These are phyloP conservation scores for Pyrocephalus nanus DNA, from an alignment of 2,797 vertebrate genomes.

Conservation along the genomic window DNA sequence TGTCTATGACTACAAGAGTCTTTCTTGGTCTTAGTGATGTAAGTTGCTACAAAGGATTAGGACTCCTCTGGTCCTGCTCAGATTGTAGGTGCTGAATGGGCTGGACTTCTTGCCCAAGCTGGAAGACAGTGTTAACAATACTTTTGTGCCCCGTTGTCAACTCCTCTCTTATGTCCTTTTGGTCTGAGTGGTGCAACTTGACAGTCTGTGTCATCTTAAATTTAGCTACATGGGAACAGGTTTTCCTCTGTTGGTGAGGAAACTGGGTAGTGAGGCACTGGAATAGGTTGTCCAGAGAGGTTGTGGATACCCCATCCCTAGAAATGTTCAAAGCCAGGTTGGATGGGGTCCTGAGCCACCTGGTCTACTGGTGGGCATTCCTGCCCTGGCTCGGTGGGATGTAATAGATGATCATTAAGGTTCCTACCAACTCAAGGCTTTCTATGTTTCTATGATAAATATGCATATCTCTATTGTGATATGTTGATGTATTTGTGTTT, in stretches of 20 bases:
- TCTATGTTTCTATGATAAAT: background rate
- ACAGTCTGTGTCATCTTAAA: background rate
- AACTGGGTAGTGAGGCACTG: background rate
- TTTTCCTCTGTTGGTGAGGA: background rate
- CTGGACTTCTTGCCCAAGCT: background rate
- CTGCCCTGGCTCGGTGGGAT: background rate
- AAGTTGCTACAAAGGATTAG: background rate
- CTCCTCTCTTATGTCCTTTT: background rate
- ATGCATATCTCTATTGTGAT: fast-evolving
- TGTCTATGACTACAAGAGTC: background rate
- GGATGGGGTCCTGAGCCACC: background rate
- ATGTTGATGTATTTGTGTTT: background rate
- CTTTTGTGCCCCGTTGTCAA: background rate
- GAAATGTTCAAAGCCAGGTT: background rate
- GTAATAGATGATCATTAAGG: background rate
- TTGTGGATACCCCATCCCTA: background rate
- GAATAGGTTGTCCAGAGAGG: background rate
- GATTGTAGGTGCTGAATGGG: background rate
- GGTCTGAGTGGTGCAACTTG: background rate
- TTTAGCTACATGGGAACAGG: background rate
- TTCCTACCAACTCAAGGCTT: background rate
- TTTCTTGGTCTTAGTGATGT: background rate
- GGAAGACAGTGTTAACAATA: background rate
- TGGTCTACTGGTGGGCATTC: background rate
- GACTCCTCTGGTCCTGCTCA: background rate